Evolutionary conservation across 2,797 vertebrate genomes (phyloP).

Genomic region (Aphelocoma californica): DNA sequence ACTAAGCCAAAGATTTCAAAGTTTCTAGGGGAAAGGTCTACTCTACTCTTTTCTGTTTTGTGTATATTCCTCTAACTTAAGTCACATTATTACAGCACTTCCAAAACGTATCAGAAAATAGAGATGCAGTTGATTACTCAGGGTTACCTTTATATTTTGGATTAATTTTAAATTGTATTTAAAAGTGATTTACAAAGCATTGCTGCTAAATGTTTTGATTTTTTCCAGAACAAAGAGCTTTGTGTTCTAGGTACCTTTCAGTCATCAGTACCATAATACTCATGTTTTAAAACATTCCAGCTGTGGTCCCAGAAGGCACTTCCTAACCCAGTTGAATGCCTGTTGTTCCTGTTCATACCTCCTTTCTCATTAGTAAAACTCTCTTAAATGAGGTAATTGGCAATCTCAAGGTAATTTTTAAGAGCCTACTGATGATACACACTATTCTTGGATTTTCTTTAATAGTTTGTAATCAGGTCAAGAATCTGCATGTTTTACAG

Average conservation of each 20-base stretch:
- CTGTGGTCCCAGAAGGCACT: constrained; percentile 36
- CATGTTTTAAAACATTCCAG: not conserved
- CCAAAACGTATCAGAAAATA: not conserved
- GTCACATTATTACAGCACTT: not conserved
- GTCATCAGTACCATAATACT: not conserved
- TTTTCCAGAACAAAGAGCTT: not conserved
- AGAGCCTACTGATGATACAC: constrained; percentile 4
- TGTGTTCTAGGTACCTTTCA: not conserved
- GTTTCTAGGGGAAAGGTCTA: not conserved
- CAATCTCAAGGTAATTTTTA: constrained; percentile 55
- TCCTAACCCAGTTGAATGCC: constrained; percentile 39
- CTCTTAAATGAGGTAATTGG: constrained; percentile 68
- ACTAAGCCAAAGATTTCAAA: not conserved
- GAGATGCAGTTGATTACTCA: not conserved
- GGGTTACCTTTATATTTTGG: not conserved
- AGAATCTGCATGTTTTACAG: constrained; percentile 15
- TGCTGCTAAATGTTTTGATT: not conserved
- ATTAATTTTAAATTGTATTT: not conserved
- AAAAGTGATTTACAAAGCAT: not conserved
- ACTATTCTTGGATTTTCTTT: constrained; percentile 33
- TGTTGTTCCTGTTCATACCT: constrained; percentile 24
- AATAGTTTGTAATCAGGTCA: constrained; percentile 66
- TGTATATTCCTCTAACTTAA: not conserved
- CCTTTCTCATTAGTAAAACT: constrained; percentile 56
- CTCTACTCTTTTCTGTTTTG: not conserved